phyloP scores from a whole-genome alignment of 2,888 invertebrate species.

The Fabriciana adippe region DNA sequence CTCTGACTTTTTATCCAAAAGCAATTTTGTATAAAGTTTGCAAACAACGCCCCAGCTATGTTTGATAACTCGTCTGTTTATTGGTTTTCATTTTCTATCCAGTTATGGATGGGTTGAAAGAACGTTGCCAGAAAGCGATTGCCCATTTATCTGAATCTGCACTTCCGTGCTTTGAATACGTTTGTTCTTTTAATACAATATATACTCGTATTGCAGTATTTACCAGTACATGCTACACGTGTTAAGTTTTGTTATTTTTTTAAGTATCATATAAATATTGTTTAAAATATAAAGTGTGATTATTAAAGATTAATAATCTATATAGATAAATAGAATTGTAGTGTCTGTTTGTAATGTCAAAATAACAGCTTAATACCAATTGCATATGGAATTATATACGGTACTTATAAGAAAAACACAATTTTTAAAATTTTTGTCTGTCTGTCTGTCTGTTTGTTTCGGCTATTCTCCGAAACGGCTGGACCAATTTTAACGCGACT shows the following conservation, averaged over 20 bases:
- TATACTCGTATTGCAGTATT: conserved; percentile 1
- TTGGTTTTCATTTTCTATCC: conserved; percentile 23
- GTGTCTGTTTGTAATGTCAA: no score
- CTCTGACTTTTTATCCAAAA: conserved; percentile 27
- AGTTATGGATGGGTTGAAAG: conserved; percentile 20
- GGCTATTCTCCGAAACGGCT: no score
- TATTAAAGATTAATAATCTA: neutral
- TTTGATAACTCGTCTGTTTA: conserved; percentile 26
- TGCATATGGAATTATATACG: no score
- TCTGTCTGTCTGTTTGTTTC: no score
- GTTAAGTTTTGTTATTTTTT: neutral
- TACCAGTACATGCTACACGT: neutral
- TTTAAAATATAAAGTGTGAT: neutral
- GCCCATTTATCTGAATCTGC: conserved; percentile 15
- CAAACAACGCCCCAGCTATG: conserved; percentile 19
- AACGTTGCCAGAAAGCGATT: conserved; percentile 20
- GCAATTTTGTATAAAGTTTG: conserved; percentile 30
- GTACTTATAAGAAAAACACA: no score
- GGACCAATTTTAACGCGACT: no score
- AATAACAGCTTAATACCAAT: no score
- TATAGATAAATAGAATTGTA: no score
- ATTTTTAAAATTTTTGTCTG: no score
- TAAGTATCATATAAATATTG: neutral
- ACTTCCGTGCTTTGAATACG: conserved; percentile 11
- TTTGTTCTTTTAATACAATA: conserved; percentile 19